A percentile compares a stretch with the other conserved stretches of the same genome.
Evolutionary conservation across 2,797 vertebrate species (phyloP).

Genomic region (Xyrichtys novacula): DNA sequence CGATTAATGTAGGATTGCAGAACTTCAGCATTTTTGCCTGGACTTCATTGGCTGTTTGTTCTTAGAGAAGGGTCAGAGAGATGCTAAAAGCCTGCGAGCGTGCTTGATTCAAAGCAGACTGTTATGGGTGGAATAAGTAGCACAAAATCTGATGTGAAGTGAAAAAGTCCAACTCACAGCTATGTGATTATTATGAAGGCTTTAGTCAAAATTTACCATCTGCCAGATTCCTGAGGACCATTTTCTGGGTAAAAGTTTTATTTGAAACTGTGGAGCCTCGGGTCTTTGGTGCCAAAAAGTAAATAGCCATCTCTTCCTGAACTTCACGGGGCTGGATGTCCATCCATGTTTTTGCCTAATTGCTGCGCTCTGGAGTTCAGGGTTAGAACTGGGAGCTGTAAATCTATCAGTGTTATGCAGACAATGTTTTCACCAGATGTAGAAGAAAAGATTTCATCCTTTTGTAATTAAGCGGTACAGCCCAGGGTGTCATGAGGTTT

Average conservation of each 20-base stretch:
- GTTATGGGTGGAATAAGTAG: constrained; percentile 33
- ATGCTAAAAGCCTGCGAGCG: constrained; percentile 36
- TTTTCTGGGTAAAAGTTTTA: constrained; percentile 59
- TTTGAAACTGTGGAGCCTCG: constrained; percentile 58
- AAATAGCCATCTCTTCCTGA: constrained; percentile 65
- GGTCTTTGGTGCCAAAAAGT: constrained; percentile 45
- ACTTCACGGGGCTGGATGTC: constrained; percentile 74
- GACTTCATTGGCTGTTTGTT: constrained; percentile 50
- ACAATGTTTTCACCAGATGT: constrained; percentile 90
- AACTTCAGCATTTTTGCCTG: constrained; percentile 48
- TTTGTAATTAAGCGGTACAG: constrained; percentile 90
- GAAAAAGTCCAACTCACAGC: constrained; percentile 32
- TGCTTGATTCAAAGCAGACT: constrained; percentile 9
- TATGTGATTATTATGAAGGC: constrained; percentile 37
- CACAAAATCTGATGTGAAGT: constrained; percentile 20
- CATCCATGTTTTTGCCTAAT: constrained; percentile 85
- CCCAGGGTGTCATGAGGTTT: constrained; percentile 86
- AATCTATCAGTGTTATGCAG: constrained; percentile 85
- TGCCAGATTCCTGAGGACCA: constrained; percentile 35
- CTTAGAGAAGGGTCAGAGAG: constrained; percentile 42
- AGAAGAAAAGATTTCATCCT: constrained; percentile 88
- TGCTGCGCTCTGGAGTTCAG: constrained; percentile 80
- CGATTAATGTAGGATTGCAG: constrained; percentile 49
- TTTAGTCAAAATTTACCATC: constrained; percentile 41
- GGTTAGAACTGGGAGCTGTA: constrained; percentile 85